Base-by-base conservation (phyloP, 2,113 vertebrate species). In the Cyprinodon brontotheroides region DNA sequence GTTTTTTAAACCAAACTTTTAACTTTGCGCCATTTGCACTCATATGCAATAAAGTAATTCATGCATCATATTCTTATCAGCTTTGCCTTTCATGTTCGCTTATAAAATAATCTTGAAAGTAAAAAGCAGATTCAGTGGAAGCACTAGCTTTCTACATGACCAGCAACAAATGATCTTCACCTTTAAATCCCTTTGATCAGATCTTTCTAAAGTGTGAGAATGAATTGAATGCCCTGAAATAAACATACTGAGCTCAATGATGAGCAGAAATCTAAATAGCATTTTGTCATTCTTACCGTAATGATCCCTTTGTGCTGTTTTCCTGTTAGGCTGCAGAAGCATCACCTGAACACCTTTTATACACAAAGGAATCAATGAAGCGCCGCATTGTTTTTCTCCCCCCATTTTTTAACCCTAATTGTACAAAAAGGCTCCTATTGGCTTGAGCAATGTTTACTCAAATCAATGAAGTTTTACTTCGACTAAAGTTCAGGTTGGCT, bases 231-330 rank as follows among this genome's bases (percentile, higher is more conserved):
- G 4, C 29, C 36, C 13, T 17, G 7, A 53, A 37, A 43, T 11
- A 13, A 22, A 3, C 2, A 43, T 5, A 0, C 1, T 59, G 17
- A 41, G 39, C 1, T 22, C 0, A 22, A 15, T 1, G 61, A 22
- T 11, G 3, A 40, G 10, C 14, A 72, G 14, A 50, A 5, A 17
- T 6, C 20, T 3, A 59, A 38, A 3, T 8, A 11, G 11, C 3
- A 2, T 17, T 29, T 29, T 50, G 0, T 22, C 50, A 11, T 45
- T 48, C 77, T 79, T 88, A 91, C 87, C 79, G 89, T 65, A 37
- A 65, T 11, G 15, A 36, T 85, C 61, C 53, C 41, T n/a, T n/a
- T 1, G 20, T 14, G 61, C 12, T 37, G 59, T 5, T 38, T 70
- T 65, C 2, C 40, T 57, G 41, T 71, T 6, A 60, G 65, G 20